Conservation (phyloP, 92 coral and sea anemone species). For the Parazoanthus swiftii region DNA sequence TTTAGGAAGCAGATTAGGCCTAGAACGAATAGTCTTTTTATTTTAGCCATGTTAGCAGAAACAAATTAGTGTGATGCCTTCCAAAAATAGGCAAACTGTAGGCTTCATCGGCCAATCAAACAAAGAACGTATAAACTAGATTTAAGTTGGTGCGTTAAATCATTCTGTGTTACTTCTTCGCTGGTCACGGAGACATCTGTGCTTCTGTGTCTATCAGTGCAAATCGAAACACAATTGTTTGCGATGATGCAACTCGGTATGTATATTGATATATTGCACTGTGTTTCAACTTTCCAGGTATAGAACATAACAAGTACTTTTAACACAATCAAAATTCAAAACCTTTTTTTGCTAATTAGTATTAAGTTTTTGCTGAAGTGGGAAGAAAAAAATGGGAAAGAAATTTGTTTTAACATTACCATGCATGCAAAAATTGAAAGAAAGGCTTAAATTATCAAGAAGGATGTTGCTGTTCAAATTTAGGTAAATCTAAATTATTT, state of each 20-base stretch:
- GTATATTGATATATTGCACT: not conserved
- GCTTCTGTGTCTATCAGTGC: not conserved
- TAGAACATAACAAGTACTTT: not conserved
- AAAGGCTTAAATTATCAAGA: not conserved
- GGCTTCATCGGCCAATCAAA: not conserved
- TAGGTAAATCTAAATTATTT: not conserved
- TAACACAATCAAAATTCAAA: not conserved
- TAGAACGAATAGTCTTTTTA: not conserved
- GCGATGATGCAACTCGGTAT: not conserved
- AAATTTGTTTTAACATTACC: not conserved
- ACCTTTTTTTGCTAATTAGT: not conserved
- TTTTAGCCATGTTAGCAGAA: slow-evolving; percentile 2
- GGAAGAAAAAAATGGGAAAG: not conserved
- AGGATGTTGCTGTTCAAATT: not conserved
- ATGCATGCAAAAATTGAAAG: not conserved
- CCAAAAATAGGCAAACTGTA: not conserved
- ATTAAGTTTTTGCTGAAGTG: not conserved
- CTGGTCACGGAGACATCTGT: slow-evolving; percentile 6
- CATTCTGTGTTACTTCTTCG: too few relatives aligned
- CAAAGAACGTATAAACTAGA: not conserved
- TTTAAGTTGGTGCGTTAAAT: not conserved
- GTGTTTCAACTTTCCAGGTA: not conserved
- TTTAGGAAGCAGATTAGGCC: slow-evolving; percentile 1
- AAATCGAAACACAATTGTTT: not conserved
- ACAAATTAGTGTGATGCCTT: not conserved